Percentiles rank a stretch among this genome's conserved stretches.
Evolutionary conservation across 2,797 vertebrate species (phyloP).

Genomic region (Acanthiza pusilla): DNA sequence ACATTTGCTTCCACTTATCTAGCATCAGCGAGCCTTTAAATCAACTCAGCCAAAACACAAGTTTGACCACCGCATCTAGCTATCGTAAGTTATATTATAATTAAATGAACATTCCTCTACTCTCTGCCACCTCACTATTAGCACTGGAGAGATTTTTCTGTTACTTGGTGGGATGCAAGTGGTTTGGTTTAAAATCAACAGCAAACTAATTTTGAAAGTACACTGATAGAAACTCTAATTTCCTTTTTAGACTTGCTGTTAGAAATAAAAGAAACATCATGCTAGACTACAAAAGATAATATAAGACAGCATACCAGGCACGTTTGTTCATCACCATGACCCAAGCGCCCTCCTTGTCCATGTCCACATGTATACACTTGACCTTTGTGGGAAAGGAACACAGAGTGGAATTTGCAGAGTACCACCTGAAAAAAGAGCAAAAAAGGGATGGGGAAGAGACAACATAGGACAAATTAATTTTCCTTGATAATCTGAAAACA

Average conservation of each 20-base stretch:
- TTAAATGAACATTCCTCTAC: background rate
- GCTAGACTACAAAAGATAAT: background rate
- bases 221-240: background rate
- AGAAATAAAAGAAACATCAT: background rate
- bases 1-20: background rate
- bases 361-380: conserved; percentile 97
- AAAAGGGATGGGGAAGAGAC: background rate
- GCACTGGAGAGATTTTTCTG: background rate
- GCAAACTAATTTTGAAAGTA: background rate
- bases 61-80: background rate
- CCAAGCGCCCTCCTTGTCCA: conserved; percentile 93
- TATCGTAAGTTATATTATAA: background rate
- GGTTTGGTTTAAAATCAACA: background rate
- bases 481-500: background rate
- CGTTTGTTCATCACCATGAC: conserved; percentile 96
- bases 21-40: background rate
- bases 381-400: conserved; percentile 97
- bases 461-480: background rate
- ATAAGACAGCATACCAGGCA: conserved; percentile 82
- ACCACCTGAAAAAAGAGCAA: conserved; percentile 79
- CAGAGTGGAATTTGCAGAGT: conserved; percentile 95
- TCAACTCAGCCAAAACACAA: background rate
- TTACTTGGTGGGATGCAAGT: background rate
- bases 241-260: background rate
- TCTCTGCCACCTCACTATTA: background rate